Evolutionary conservation across 2,113 vertebrate species (phyloP).

Genomic region (Xenopus laevis): DNA sequence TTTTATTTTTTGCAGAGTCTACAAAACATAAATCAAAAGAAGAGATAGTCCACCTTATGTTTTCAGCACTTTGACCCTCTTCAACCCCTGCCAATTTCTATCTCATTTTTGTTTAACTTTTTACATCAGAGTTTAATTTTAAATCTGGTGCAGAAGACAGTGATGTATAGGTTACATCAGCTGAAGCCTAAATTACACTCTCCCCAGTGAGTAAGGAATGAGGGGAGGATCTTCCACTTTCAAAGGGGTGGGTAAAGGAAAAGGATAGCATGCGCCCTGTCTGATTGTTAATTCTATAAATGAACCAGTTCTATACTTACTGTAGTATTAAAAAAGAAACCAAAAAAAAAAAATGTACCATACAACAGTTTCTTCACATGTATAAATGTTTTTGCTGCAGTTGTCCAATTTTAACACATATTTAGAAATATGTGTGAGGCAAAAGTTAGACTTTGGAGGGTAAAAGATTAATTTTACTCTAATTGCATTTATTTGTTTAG

Average conservation of each 20-base stretch:
- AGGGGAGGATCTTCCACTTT: constrained; percentile 69
- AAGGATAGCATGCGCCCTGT: constrained; percentile 51
- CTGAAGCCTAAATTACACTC: constrained; percentile 90
- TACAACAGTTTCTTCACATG: too few relatives aligned
- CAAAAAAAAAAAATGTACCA: too few relatives aligned
- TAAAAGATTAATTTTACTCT: too few relatives aligned
- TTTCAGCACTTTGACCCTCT: constrained; percentile 76
- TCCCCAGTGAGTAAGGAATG: constrained; percentile 78
- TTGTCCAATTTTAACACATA: too few relatives aligned
- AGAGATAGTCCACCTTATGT: constrained; percentile 70
- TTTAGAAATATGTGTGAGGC: too few relatives aligned
- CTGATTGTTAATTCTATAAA: not conserved
- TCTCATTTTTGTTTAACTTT: constrained; percentile 97
- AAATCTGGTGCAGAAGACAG: constrained; percentile 85
- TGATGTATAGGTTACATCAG: constrained; percentile 98
- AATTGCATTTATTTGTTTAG: too few relatives aligned
- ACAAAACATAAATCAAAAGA: constrained; percentile 74
- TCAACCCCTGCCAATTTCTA: constrained; percentile 95
- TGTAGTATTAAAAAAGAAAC: too few relatives aligned
- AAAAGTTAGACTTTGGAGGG: too few relatives aligned
- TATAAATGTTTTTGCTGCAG: too few relatives aligned
- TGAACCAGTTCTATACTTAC: too few relatives aligned
- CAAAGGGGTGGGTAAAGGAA: constrained; percentile 80
- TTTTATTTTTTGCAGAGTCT: constrained; percentile 48
- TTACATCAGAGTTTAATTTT: constrained; percentile 99